phyloP scores from a whole-genome alignment of 2,113 vertebrate genomes.

The Perca fluviatilis region DNA sequence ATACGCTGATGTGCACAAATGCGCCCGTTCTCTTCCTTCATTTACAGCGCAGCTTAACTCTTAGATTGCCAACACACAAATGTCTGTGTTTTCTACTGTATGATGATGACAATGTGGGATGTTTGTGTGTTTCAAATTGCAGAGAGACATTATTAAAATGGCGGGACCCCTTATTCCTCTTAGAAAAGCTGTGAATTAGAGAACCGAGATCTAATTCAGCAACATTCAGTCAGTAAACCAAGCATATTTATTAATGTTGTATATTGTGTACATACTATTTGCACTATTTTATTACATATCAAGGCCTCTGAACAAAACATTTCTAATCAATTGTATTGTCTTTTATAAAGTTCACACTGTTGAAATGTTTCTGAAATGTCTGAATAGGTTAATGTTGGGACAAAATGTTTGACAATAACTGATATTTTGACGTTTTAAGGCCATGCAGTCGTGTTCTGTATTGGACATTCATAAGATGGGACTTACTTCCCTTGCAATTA shows the following conservation, averaged over 20 bases:
- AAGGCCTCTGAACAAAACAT: constrained; percentile 23
- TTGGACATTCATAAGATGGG: constrained; percentile 18
- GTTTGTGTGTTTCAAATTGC: constrained; percentile 18
- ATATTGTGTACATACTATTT: constrained; percentile 72
- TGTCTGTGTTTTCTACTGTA: constrained; percentile 17
- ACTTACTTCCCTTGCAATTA: not conserved
- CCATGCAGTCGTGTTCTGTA: constrained; percentile 2
- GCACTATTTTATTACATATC: constrained; percentile 63
- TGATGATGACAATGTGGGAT: constrained; percentile 1
- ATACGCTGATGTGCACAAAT: not conserved
- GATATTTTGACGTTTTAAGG: not conserved
- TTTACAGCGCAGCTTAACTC: not conserved
- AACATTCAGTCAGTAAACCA: constrained; percentile 32
- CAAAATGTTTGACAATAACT: not conserved
- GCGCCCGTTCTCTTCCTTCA: not conserved
- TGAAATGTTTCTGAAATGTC: constrained; percentile 25
- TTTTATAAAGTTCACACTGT: constrained; percentile 36
- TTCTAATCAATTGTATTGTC: constrained; percentile 24
- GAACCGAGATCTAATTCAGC: constrained; percentile 10
- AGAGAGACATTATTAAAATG: constrained; percentile 31
- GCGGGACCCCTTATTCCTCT: constrained; percentile 9
- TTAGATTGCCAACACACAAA: not conserved
- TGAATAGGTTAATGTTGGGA: not conserved
- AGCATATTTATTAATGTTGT: constrained; percentile 79
- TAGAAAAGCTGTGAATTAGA: constrained; percentile 35